A percentile compares a stretch with the other conserved stretches of the same genome.
Evolutionary conservation across 37 sponge, comb jelly and placozoan species (phyloP).

Genomic region (Diacarnus erythraeanus): DNA sequence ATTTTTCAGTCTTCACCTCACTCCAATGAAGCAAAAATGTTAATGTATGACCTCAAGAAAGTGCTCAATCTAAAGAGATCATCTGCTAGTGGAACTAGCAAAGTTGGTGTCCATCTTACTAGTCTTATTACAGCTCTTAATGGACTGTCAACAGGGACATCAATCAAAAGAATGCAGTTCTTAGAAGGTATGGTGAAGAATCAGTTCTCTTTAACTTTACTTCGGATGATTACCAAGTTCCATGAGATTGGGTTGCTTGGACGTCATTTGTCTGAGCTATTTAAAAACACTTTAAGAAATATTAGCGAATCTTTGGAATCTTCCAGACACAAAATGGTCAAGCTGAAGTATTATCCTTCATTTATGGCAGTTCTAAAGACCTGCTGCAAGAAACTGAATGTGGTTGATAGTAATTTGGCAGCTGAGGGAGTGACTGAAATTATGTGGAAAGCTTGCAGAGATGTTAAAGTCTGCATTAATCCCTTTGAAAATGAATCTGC

Average conservation of each 20-base stretch:
- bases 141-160: neutral
- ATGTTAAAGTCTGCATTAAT: neutral
- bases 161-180: constrained; percentile 2
- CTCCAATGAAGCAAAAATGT: neutral
- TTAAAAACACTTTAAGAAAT: neutral
- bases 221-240: constrained; percentile 13
- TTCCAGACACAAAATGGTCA: neutral
- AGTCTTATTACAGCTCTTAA: neutral
- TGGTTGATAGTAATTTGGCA: neutral
- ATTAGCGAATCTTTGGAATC: neutral
- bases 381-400: neutral
- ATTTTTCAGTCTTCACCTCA: neutral
- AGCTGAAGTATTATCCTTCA: neutral
- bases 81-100: neutral
- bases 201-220: constrained; percentile 6
- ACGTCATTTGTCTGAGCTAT: neutral
- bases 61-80: neutral
- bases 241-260: neutral
- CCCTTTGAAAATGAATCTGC: constrained; percentile 17
- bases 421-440: neutral
- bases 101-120: neutral
- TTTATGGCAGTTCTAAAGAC: neutral
- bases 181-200: constrained; percentile 11
- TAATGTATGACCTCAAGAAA: neutral
- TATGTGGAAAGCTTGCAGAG: neutral